phyloP scores from a whole-genome alignment of 1,140 invertebrate genomes.

The Drosophila melanica region DNA sequence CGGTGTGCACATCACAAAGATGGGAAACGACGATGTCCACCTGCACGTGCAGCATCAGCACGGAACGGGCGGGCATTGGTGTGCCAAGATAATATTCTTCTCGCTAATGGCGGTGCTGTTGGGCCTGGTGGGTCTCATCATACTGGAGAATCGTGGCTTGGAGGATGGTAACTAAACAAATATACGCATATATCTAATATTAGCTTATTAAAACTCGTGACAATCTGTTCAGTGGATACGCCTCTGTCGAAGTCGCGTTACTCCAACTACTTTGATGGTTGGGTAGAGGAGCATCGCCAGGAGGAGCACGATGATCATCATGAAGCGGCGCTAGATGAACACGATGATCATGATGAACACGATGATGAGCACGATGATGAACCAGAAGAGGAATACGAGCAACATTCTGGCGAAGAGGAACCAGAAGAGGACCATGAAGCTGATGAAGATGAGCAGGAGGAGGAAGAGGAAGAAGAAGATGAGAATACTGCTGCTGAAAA shows the following conservation, averaged over 20 bases:
- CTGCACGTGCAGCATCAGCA: slow-evolving; percentile 91
- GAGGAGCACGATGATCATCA: slow-evolving; percentile 84
- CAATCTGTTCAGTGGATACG: slow-evolving; percentile 86
- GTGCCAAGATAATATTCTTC: slow-evolving; percentile 93
- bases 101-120: slow-evolving; percentile 88
- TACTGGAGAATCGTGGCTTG: slow-evolving; percentile 90
- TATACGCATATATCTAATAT: background rate
- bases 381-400: slow-evolving; percentile 64
- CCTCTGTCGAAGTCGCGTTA: slow-evolving; percentile 89
- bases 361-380: slow-evolving; percentile 77
- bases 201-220: too few relatives aligned
- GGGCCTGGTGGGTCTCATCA: slow-evolving; percentile 90
- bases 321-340: slow-evolving; percentile 65
- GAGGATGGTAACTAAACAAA: slow-evolving; percentile 87
- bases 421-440: slow-evolving; percentile 42
- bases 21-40: slow-evolving; percentile 85
- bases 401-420: slow-evolving; percentile 80
- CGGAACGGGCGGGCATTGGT: slow-evolving; percentile 90
- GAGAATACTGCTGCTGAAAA: slow-evolving; percentile 82
- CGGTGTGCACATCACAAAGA: slow-evolving; percentile 83
- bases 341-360: slow-evolving; percentile 72
- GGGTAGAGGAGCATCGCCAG: slow-evolving; percentile 88
- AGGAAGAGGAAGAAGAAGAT: slow-evolving; percentile 72
- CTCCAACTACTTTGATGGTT: slow-evolving; percentile 90
- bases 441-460: slow-evolving; percentile 31